Evolutionary conservation across 2,113 vertebrate genomes (phyloP), one percentile per base, ranked within the genome.

Genomic region (Ursus arctos): DNA sequence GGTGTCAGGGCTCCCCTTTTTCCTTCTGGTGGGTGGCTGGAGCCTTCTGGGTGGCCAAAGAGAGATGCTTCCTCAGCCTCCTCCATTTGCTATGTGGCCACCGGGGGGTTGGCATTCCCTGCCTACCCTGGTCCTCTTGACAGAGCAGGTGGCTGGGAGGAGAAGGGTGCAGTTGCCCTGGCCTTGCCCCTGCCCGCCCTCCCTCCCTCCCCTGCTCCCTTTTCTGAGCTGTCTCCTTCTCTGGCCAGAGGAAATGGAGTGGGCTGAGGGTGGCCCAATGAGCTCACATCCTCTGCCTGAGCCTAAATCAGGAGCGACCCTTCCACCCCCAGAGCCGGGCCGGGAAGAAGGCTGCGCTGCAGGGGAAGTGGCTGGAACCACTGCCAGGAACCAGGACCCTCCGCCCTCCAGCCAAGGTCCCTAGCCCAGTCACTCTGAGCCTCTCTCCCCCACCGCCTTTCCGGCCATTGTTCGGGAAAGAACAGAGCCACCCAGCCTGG

Each of bases 381-480:
- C 90, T 28, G 51, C 95, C 95, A 87, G 81, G 80, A 95, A 63
- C 94, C 51, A 2, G 80, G 88, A 95, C 95, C 93, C 93, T 87
- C 96, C 83, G 0, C 72, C 97, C 96, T 93, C 86, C 88, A 3
- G 8, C 92, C 76, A 22, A n/a, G 87, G 89, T 96, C 97, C 95
- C 94, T 33, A 80, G 84, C 80, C 86, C 83, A 26, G 92, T 87
- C 94, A 43, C 43, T 51, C 2, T 0, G 83, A 69, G 80, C 81
- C 85, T 96, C 87, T 67, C 63, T 92, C 79, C 95, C 55, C 82
- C 18, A 63, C 97, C 74, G 72, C 98, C 98, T 97, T 98, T 98
- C 98, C 98, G 97, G 97, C 88, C 86, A 98, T 98, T 98, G 98
- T 98, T 98, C 95, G 96, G 69, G 43, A 91, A 94, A 97, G 93